These are phyloP conservation scores for Sinelater perroti DNA, from an alignment of 2,888 invertebrate genomes.

Conservation along the genomic window DNA sequence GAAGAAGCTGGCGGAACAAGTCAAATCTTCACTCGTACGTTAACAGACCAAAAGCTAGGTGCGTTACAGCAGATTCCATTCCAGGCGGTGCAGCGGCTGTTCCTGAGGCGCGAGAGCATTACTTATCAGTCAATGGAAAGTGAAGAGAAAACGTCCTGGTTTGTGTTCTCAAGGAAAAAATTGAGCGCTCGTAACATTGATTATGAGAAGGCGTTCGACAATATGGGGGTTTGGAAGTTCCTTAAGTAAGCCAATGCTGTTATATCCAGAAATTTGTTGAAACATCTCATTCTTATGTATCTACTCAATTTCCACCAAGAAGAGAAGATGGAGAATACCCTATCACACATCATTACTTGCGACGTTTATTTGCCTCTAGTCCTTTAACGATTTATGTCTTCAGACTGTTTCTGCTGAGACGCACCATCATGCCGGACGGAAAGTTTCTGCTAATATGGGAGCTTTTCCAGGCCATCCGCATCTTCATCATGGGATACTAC, in stretches of 20 bases:
- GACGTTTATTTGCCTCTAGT: too few species aligned
- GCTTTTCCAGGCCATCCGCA: conserved; percentile 37
- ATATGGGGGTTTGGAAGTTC: conserved; percentile 18
- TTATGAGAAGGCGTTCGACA: conserved; percentile 32
- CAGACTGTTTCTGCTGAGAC: conserved; percentile 41
- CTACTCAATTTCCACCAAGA: too few species aligned
- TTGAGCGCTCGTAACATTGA: conserved; percentile 37
- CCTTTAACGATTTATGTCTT: too few species aligned
- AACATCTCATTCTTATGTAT: too few species aligned
- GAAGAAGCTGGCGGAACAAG: conserved; percentile 29
- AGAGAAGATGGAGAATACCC: too few species aligned
- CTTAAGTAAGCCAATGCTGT: conserved; percentile 13
- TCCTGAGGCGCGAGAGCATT: conserved; percentile 20
- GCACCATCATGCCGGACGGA: conserved; percentile 45
- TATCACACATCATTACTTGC: too few species aligned
- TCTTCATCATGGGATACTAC: conserved; percentile 38
- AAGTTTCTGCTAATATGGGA: conserved; percentile 44
- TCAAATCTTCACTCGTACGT: conserved; percentile 40
- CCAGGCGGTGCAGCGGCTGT: conserved; percentile 36
- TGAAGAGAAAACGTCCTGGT: conserved; percentile 40
- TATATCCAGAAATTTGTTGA: neutral
- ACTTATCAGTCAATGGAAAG: conserved; percentile 24
- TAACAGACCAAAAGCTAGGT: neutral
- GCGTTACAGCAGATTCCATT: neutral
- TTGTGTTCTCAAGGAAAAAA: conserved; percentile 40